Conservation (phyloP, 2,888 invertebrate species). For the Chalcosyrphus nemorum region DNA sequence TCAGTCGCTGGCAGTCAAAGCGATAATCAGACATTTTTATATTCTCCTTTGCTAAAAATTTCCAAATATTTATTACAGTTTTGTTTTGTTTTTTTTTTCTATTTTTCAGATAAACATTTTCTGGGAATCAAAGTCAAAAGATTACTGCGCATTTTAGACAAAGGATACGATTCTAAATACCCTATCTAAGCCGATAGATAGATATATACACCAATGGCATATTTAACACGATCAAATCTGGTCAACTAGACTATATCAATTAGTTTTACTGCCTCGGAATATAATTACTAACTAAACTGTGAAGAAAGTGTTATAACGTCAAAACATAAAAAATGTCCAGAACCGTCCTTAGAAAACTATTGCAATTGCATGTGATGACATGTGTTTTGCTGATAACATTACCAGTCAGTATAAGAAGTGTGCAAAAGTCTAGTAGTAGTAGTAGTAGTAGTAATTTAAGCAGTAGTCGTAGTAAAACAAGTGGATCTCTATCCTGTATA, state of each 20-base stretch:
- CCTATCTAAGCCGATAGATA: neutral
- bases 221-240: neutral
- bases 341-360: slow-evolving; percentile 54
- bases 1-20: neutral
- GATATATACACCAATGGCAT: slow-evolving; percentile 31
- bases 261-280: slow-evolving; percentile 65
- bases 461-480: slow-evolving; percentile 32
- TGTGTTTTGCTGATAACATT: slow-evolving; percentile 52
- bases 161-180: too few species aligned
- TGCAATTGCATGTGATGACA: slow-evolving; percentile 53
- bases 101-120: neutral
- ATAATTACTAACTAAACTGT: slow-evolving; percentile 2
- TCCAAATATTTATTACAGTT: neutral
- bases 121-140: too few species aligned
- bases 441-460: slow-evolving; percentile 30
- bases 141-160: too few species aligned
- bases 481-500: slow-evolving; percentile 56
- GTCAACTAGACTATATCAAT: slow-evolving; percentile 42
- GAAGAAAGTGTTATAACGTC: neutral
- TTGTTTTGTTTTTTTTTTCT: neutral
- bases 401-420: slow-evolving; percentile 46
- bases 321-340: slow-evolving; percentile 49
- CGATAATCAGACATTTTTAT: neutral
- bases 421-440: slow-evolving; percentile 41
- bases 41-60: neutral